These are phyloP conservation scores for Lutjanus argentimaculatus DNA, from an alignment of 2,797 vertebrate genomes.

Conservation along the genomic window DNA sequence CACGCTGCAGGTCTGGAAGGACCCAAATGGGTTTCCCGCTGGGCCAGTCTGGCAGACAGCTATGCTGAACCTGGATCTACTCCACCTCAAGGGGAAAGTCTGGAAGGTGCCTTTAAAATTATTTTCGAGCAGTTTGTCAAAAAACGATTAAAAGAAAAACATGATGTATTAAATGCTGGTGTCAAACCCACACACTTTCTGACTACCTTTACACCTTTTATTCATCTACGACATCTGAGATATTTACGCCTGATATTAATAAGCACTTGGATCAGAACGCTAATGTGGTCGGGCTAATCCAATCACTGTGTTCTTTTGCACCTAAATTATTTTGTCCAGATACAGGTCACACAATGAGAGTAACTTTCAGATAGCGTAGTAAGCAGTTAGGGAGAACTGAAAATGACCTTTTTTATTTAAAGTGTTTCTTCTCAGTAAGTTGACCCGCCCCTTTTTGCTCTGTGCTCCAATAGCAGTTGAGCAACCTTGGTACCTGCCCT, in stretches of 20 bases:
- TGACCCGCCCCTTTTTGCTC: too few species aligned
- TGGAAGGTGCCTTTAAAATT: conserved; percentile 71
- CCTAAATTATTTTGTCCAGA: not conserved
- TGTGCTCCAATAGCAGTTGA: too few species aligned
- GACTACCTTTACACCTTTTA: not conserved
- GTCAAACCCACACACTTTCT: not conserved
- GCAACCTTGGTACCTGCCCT: too few species aligned
- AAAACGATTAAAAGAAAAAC: not conserved
- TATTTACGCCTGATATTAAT: not conserved
- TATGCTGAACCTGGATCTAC: conserved; percentile 87
- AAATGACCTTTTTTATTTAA: not conserved
- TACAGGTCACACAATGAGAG: not conserved
- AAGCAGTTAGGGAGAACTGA: not conserved
- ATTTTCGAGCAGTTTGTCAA: conserved; percentile 4
- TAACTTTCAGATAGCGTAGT: not conserved
- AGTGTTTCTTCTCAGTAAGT: too few species aligned
- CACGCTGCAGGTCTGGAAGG: conserved; percentile 74
- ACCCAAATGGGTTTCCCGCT: conserved; percentile 96
- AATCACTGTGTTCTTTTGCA: not conserved
- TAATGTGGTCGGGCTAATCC: not conserved
- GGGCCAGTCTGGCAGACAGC: conserved; percentile 95
- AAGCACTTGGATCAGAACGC: too few species aligned
- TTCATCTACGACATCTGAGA: not conserved
- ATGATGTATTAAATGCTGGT: not conserved
- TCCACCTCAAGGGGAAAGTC: conserved; percentile 75